Percentiles rank a stretch among this genome's conserved stretches.
phyloP scores from a whole-genome alignment of 2,888 invertebrate genomes.

The Apotomis betuletana region DNA sequence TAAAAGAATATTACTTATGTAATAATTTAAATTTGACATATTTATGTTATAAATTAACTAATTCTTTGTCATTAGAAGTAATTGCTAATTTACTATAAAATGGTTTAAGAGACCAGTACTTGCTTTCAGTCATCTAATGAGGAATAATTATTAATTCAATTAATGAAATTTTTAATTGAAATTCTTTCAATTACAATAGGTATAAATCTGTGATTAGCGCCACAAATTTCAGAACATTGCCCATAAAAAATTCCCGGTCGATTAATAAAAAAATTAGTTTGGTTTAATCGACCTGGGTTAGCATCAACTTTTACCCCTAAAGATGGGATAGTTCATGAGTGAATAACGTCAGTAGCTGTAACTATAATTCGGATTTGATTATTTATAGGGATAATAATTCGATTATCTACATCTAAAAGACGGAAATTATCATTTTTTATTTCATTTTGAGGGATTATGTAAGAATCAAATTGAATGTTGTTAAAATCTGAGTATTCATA shows the following conservation, averaged over 20 bases:
- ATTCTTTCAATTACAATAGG: slow-evolving; percentile 87
- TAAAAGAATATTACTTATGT: slow-evolving; percentile 84
- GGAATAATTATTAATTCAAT: slow-evolving; percentile 81
- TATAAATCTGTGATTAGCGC: slow-evolving; percentile 91
- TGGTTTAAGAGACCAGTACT: slow-evolving; percentile 89
- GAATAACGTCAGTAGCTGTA: slow-evolving; percentile 86
- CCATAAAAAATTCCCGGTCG: slow-evolving; percentile 87
- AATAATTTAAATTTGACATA: slow-evolving; percentile 86
- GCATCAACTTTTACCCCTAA: slow-evolving; percentile 87
- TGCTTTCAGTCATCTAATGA: slow-evolving; percentile 88
- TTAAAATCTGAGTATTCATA: slow-evolving; percentile 87
- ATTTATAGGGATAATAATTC: slow-evolving; percentile 82
- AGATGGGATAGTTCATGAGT: slow-evolving; percentile 86
- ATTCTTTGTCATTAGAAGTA: slow-evolving; percentile 86
- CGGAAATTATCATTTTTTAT: slow-evolving; percentile 77
- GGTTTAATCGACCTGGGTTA: slow-evolving; percentile 86
- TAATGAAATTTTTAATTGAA: slow-evolving; percentile 80
- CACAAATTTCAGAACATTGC: slow-evolving; percentile 93
- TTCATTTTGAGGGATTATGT: slow-evolving; percentile 78
- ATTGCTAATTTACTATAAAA: slow-evolving; percentile 84
- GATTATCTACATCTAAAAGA: slow-evolving; percentile 86
- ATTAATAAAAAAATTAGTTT: slow-evolving; percentile 85
- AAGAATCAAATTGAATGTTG: slow-evolving; percentile 85
- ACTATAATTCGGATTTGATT: slow-evolving; percentile 86
- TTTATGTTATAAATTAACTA: slow-evolving; percentile 83